phyloP scores from a whole-genome alignment of 2,888 invertebrate species.

The Timema podura region DNA sequence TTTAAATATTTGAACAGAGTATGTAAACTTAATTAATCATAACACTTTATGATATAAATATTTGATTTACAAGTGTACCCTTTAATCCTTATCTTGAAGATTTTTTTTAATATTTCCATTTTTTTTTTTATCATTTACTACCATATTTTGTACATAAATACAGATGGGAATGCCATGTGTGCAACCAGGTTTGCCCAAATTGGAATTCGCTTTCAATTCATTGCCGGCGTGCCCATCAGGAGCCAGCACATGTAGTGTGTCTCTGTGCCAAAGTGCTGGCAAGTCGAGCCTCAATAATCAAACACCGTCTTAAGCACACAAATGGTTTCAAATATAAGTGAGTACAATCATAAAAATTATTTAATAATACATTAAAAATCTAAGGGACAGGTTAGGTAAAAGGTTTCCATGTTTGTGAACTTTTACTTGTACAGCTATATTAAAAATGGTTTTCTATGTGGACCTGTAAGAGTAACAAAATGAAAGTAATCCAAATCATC shows the following conservation, averaged over 20 bases:
- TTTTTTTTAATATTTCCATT: background rate
- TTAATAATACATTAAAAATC: too few relatives aligned
- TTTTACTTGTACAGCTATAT: too few relatives aligned
- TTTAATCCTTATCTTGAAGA: background rate
- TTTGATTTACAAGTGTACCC: background rate
- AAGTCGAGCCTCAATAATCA: conserved; percentile 52
- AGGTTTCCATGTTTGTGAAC: too few relatives aligned
- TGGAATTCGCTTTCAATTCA: conserved; percentile 51
- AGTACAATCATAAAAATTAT: too few relatives aligned
- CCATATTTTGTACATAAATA: background rate
- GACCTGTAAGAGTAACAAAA: too few relatives aligned
- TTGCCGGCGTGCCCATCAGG: conserved; percentile 44
- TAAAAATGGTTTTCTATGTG: too few relatives aligned
- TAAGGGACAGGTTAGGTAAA: too few relatives aligned
- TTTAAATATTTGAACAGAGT: background rate
- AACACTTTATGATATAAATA: too few relatives aligned
- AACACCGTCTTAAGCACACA: conserved; percentile 52
- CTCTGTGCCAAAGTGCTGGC: conserved; percentile 50
- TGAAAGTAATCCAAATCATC: too few relatives aligned
- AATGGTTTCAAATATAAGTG: conserved; percentile 50
- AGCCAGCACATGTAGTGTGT: conserved; percentile 47
- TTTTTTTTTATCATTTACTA: background rate
- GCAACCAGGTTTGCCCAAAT: conserved; percentile 47
- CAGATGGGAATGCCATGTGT: conserved; percentile 49
- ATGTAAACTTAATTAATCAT: too few relatives aligned